A percentile compares a stretch with the other conserved stretches of the same genome.
phyloP scores from a whole-genome alignment of 2,888 invertebrate genomes.

The Exocentrus adspersus region DNA sequence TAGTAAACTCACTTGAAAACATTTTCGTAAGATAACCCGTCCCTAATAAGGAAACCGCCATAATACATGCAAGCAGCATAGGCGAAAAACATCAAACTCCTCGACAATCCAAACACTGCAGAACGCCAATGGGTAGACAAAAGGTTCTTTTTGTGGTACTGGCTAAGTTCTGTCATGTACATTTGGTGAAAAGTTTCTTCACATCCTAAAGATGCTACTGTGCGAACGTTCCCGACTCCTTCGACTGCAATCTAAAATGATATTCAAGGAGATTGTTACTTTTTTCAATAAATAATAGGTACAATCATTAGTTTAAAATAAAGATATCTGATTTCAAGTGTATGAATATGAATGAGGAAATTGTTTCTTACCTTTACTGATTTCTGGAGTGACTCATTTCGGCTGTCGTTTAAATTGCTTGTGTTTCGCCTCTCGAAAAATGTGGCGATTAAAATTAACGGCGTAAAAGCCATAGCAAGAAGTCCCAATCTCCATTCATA shows the following conservation, averaged over 20 bases:
- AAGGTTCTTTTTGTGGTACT: slow-evolving; percentile 70
- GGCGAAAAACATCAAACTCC: slow-evolving; percentile 77
- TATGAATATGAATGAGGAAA: no score
- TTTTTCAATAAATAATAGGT: not conserved
- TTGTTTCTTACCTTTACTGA: slow-evolving; percentile 76
- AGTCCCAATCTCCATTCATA: slow-evolving; percentile 82
- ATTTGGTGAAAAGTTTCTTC: slow-evolving; percentile 74
- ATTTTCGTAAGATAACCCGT: slow-evolving; percentile 68
- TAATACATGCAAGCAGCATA: slow-evolving; percentile 79
- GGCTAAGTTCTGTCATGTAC: slow-evolving; percentile 70
- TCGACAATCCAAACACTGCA: slow-evolving; percentile 76
- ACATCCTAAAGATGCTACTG: slow-evolving; percentile 77
- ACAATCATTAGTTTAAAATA: not conserved
- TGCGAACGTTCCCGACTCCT: slow-evolving; percentile 80
- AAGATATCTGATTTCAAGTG: no score
- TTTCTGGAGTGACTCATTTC: slow-evolving; percentile 75
- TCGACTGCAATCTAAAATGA: slow-evolving; percentile 75
- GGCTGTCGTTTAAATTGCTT: slow-evolving; percentile 73
- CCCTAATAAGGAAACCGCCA: slow-evolving; percentile 74
- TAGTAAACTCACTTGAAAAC: slow-evolving; percentile 75
- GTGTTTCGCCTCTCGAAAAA: slow-evolving; percentile 76
- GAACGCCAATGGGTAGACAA: slow-evolving; percentile 74
- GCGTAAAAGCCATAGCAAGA: slow-evolving; percentile 77
- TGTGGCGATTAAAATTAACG: slow-evolving; percentile 74
- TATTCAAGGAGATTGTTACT: not conserved